A percentile compares a stretch with the other conserved stretches of the same genome.
Evolutionary conservation across 2,797 vertebrate species (phyloP).

Genomic region (Graptemys geographica): DNA sequence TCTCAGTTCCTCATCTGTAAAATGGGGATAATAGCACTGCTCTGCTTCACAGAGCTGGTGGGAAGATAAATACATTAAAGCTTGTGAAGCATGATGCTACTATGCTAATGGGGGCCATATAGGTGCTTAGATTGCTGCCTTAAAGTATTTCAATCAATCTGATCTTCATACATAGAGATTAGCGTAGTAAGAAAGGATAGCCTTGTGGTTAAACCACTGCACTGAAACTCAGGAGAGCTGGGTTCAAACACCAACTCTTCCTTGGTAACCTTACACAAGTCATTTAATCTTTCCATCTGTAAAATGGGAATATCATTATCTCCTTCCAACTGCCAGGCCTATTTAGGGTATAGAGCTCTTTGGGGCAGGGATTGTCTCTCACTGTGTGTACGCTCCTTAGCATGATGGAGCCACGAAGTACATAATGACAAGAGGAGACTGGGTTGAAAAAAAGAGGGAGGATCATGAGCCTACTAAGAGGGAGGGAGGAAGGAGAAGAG

Average conservation of each 20-base stretch:
- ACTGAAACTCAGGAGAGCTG: background rate
- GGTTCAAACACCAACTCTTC: background rate
- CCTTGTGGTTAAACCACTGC: background rate
- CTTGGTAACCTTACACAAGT: background rate
- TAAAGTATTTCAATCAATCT: slow-evolving; percentile 14
- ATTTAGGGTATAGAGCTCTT: background rate
- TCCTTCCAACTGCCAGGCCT: background rate
- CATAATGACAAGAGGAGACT: background rate
- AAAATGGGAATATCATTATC: background rate
- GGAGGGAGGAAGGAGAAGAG: background rate
- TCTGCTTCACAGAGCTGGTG: background rate
- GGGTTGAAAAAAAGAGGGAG: background rate
- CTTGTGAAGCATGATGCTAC: background rate
- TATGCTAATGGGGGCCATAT: background rate
- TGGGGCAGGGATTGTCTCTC: background rate
- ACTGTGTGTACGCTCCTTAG: background rate
- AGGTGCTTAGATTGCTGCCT: background rate
- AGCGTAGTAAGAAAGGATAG: background rate
- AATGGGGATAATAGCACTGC: background rate
- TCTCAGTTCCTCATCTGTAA: background rate
- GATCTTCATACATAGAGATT: background rate
- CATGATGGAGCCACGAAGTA: background rate
- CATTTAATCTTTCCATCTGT: background rate
- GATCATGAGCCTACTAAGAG: background rate
- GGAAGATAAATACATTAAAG: background rate